Evolutionary conservation across 2,888 invertebrate genomes (phyloP), one percentile per base, ranked within the genome.

Genomic region (Polydrusus pterygomalis): DNA sequence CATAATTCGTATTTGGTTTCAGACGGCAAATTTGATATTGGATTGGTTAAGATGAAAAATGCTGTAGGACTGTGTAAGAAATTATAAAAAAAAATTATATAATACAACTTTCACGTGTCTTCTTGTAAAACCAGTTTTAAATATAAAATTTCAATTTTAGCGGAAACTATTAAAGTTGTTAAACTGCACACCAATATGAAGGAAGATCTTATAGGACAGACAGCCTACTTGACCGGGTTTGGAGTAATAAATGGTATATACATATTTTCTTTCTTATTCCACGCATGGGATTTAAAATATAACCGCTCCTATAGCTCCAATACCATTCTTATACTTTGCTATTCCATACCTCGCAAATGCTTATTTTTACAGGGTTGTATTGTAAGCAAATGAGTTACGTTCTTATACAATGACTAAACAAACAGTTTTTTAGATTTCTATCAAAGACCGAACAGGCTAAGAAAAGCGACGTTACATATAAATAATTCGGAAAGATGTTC

Each of bases 211-310:
- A 75, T 86, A 13, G 85, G 85, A n/a, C 82, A 83, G 76, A 86
- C 84, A 0, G 86, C 83, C 6, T 87, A 82, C 78, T 77, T 87
- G 38, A 87, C 86, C 5, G 87, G 87, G 56, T 86, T 87, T 80
- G 87, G 87, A 5, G 85, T 87, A 60, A 84, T 84, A 38, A 86
- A 87, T 75, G 87, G 87, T 86, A 83, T 76, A 68, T n/a, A 75
- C 47, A 10, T 51, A 49, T 71, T 54, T 67, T 40, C 25, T 5
- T 25, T 25, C 5, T 25, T 25, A 25, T 25, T 25, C n/a, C n/a
- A n/a, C n/a, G n/a, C n/a, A n/a, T n/a, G n/a, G n/a, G n/a, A n/a
- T n/a, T n/a, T n/a, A 25, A 25, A 25, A 25, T 25, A 25, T 1
- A 3, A 25, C 25, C 25, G 2, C 25, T 25, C 25, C 25, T n/a